A percentile compares a stretch with the other conserved stretches of the same genome.
Evolutionary conservation across 2,888 invertebrate species (phyloP).

Genomic region (Orchesellides sinensis): DNA sequence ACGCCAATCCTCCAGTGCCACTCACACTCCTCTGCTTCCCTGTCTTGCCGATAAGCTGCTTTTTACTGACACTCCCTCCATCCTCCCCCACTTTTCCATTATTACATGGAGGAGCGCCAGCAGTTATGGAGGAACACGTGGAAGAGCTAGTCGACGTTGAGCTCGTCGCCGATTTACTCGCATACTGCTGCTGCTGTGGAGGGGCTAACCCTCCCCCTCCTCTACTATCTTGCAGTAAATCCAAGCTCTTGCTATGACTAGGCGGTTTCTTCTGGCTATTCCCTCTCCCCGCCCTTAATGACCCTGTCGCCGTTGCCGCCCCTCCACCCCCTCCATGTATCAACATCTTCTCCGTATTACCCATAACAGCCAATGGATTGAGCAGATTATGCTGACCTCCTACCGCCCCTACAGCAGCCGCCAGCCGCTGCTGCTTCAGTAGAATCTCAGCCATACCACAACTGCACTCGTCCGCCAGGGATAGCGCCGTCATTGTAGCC

Average conservation of each 20-base stretch:
- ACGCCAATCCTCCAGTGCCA: conserved; percentile 15
- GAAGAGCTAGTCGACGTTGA: conserved; percentile 61
- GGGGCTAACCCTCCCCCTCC: conserved; percentile 34
- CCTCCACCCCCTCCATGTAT: background rate
- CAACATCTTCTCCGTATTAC: conserved; percentile 50
- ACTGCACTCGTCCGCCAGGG: conserved; percentile 80
- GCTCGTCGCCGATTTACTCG: conserved; percentile 79
- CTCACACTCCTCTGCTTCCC: conserved; percentile 49
- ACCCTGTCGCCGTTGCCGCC: conserved; percentile 23
- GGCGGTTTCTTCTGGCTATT: conserved; percentile 64
- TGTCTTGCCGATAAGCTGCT: background rate
- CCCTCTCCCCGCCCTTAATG: conserved; percentile 24
- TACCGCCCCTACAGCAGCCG: conserved; percentile 23
- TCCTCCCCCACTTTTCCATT: background rate
- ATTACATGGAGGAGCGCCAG: background rate
- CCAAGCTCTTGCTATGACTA: conserved; percentile 85
- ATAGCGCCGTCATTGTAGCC: conserved; percentile 19
- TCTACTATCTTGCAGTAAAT: conserved; percentile 81
- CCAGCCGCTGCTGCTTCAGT: conserved; percentile 76
- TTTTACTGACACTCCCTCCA: background rate
- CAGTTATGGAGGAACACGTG: background rate
- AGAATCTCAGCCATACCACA: conserved; percentile 83
- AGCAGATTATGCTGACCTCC: background rate
- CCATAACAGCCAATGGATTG: conserved; percentile 18
- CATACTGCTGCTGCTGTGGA: conserved; percentile 76